Conservation (phyloP, 2,888 invertebrate species). For the Eupithecia subfuscata region DNA sequence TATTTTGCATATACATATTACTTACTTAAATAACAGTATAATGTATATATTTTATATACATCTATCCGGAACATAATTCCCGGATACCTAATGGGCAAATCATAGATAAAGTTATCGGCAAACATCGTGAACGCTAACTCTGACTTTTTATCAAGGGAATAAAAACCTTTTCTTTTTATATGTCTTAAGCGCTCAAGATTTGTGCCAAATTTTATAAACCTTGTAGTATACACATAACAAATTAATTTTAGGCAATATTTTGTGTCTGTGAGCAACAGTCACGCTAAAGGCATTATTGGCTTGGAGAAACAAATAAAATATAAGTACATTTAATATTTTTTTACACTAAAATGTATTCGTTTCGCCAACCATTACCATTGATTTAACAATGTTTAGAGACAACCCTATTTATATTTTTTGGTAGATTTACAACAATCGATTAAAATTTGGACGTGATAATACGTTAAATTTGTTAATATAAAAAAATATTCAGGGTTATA, state of each 20-base stretch:
- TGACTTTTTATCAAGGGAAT: background rate
- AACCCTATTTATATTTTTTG: slow-evolving; percentile 23
- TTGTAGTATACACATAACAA: slow-evolving; percentile 29
- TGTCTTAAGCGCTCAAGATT: background rate
- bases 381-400: slow-evolving; percentile 20
- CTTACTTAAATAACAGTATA: slow-evolving; percentile 46
- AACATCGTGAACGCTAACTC: slow-evolving; percentile 7
- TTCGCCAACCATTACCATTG: background rate
- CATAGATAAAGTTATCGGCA: slow-evolving; percentile 18
- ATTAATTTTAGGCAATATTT: slow-evolving; percentile 40
- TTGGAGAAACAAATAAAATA: slow-evolving; percentile 18
- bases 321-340: background rate
- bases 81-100: slow-evolving; percentile 8
- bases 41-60: slow-evolving; percentile 33
- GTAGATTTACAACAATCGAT: background rate
- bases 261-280: slow-evolving; percentile 34
- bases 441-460: background rate
- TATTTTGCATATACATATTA: slow-evolving; percentile 70
- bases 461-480: background rate
- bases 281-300: slow-evolving; percentile 46
- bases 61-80: slow-evolving; percentile 28
- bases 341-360: background rate
- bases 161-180: background rate
- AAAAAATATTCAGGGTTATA: background rate
- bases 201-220: slow-evolving; percentile 1